phyloP scores from a whole-genome alignment of 2,888 invertebrate genomes.

The Oxytorus armatus region DNA sequence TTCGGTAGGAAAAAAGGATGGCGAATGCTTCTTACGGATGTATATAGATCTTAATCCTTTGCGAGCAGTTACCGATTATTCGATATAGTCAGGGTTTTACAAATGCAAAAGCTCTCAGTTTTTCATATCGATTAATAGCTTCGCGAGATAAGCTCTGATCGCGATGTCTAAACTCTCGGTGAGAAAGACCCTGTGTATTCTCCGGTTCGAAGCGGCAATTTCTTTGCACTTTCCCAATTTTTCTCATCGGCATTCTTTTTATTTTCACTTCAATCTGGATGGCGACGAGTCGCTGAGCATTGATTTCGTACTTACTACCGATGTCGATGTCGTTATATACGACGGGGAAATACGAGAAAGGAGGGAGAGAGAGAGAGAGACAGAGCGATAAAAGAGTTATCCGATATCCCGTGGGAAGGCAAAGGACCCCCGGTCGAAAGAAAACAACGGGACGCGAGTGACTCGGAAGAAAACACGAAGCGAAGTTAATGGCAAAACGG shows the following conservation, averaged over 20 bases:
- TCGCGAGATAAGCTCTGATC: slow-evolving; percentile 19
- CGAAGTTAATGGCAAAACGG: slow-evolving; percentile 34
- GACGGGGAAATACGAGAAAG: neutral
- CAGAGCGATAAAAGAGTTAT: slow-evolving; percentile 31
- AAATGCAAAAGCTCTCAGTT: slow-evolving; percentile 30
- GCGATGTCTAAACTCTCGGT: neutral
- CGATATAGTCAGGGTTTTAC: slow-evolving; percentile 18
- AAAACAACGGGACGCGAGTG: slow-evolving; percentile 15
- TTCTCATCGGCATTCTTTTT: neutral
- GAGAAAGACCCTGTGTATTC: neutral
- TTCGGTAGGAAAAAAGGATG: neutral
- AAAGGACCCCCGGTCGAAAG: neutral
- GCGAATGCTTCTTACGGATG: slow-evolving; percentile 6
- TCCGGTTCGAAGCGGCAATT: neutral
- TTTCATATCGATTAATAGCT: slow-evolving; percentile 42
- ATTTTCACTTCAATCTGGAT: too few relatives aligned
- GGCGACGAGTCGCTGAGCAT: too few relatives aligned
- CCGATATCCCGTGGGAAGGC: slow-evolving; percentile 16
- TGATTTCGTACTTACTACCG: too few relatives aligned
- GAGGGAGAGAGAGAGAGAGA: too few relatives aligned
- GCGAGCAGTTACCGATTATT: slow-evolving; percentile 55
- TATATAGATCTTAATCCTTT: slow-evolving; percentile 60
- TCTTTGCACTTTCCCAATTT: neutral
- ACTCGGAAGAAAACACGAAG: slow-evolving; percentile 17
- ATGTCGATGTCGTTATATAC: too few relatives aligned